These are phyloP conservation scores for Nyctereutes procyonoides DNA, from an alignment of 2,113 vertebrate genomes.

Conservation along the genomic window DNA sequence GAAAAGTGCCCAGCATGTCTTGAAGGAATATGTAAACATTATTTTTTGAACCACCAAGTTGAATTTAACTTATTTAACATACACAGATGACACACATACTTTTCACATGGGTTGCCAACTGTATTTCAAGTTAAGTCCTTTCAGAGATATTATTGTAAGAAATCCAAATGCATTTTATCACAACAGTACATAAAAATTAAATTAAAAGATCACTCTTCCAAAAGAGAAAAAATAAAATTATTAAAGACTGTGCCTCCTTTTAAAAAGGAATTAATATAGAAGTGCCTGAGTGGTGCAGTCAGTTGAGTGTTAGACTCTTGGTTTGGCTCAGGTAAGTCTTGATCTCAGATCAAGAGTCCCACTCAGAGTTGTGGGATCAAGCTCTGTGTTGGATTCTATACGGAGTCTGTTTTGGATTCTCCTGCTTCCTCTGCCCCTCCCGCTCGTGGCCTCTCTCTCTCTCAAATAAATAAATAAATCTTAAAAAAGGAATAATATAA, in stretches of 20 bases:
- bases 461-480: no score
- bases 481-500: not conserved
- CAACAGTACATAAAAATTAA: slow-evolving; percentile 42
- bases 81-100: not conserved
- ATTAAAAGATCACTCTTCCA: not conserved
- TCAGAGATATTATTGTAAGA: slow-evolving; percentile 8
- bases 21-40: not conserved
- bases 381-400: no score
- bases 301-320: no score
- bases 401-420: no score
- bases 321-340: no score
- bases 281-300: no score
- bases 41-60: slow-evolving; percentile 32
- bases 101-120: not conserved
- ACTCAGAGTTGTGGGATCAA: no score
- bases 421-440: no score
- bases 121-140: not conserved
- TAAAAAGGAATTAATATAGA: not conserved
- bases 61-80: slow-evolving; percentile 41
- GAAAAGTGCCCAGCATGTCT: not conserved
- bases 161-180: slow-evolving; percentile 27
- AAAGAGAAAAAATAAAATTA: not conserved
- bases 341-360: no score
- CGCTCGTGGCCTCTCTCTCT: no score
- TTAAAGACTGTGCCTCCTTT: not conserved